Conservation (phyloP, 2,113 vertebrate genomes). For the Ptilorrhoa leucosticta region DNA sequence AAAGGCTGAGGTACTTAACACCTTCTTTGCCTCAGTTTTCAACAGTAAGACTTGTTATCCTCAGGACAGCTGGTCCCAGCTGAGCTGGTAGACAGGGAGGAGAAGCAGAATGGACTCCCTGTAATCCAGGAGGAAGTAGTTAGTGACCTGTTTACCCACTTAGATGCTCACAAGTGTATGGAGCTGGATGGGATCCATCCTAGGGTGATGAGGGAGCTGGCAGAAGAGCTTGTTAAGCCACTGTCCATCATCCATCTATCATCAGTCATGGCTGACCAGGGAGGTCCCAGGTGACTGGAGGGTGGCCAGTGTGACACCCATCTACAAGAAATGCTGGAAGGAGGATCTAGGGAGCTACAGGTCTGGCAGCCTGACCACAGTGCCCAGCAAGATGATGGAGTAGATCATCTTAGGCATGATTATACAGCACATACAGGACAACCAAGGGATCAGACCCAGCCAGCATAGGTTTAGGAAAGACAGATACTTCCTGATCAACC, state of each 20-base stretch:
- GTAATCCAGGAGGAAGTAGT: neutral
- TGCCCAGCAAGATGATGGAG: neutral
- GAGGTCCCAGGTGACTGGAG: neutral
- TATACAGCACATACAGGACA: neutral
- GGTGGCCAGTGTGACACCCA: neutral
- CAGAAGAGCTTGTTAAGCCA: fast-evolving
- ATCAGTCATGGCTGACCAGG: neutral
- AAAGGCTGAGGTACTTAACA: neutral
- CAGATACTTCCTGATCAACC: neutral
- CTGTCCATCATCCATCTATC: neutral
- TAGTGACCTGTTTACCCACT: neutral
- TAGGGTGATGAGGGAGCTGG: neutral
- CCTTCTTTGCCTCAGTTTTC: neutral
- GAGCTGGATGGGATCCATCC: neutral
- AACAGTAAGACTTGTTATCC: neutral
- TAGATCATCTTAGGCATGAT: neutral
- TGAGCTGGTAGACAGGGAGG: neutral
- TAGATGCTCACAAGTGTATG: neutral
- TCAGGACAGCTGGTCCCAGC: neutral
- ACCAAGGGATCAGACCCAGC: neutral
- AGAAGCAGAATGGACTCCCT: neutral
- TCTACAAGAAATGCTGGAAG: neutral
- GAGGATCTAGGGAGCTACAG: neutral
- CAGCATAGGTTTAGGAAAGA: neutral
- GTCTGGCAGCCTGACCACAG: neutral